phyloP scores from a whole-genome alignment of 1,140 invertebrate genomes.

The Temnothorax longispinosus region DNA sequence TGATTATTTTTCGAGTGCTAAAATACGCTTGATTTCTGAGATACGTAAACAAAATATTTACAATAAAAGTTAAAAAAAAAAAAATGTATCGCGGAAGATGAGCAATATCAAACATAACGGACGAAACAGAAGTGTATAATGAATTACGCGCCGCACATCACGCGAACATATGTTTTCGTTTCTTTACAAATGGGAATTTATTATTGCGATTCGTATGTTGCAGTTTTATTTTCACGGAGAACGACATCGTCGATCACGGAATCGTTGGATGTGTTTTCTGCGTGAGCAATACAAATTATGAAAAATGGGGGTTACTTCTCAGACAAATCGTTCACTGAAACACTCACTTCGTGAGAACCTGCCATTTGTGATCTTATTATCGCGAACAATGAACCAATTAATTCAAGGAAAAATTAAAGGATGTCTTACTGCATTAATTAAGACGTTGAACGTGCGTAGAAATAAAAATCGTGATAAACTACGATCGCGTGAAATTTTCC shows the following conservation, averaged over 20 bases:
- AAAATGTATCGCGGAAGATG: background rate
- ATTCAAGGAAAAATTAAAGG: background rate
- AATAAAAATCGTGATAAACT: background rate
- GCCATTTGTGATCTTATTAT: background rate
- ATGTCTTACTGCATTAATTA: background rate
- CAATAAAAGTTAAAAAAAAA: background rate
- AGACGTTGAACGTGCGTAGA: background rate
- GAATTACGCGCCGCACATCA: background rate
- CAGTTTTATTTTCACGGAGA: background rate
- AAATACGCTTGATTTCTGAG: background rate
- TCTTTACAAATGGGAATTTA: conserved; percentile 15
- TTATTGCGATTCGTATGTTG: background rate
- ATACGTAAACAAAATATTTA: background rate
- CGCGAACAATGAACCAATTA: background rate
- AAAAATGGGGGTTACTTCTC: background rate
- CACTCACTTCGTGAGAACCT: background rate
- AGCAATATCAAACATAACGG: background rate
- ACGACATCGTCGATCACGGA: conserved; percentile 22
- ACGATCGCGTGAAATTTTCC: background rate
- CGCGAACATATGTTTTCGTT: conserved; percentile 9
- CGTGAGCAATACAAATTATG: conserved; percentile 28
- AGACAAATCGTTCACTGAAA: conserved; percentile 2
- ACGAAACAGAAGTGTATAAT: background rate
- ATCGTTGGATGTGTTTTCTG: conserved; percentile 3
- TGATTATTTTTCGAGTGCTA: background rate